Evolutionary conservation across 92 coral and sea anemone genomes (phyloP).

Genomic region (Actinostola sp.): DNA sequence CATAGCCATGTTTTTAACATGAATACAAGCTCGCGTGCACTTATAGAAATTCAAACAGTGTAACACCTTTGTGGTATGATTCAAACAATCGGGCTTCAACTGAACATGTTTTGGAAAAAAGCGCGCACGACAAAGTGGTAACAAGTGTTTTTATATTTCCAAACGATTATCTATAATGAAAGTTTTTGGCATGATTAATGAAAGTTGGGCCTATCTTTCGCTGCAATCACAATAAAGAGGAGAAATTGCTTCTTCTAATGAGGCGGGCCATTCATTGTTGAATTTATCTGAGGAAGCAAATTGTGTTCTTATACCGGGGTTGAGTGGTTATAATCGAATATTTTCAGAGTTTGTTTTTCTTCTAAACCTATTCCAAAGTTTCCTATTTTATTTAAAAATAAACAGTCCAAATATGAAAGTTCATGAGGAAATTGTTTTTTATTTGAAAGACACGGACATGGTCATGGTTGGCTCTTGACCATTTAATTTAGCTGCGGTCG

Average conservation of each 20-base stretch:
- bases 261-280: slow-evolving; percentile 40
- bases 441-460: neutral
- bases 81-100: slow-evolving; percentile 23
- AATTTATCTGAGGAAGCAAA: slow-evolving; percentile 39
- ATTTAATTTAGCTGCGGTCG: slow-evolving; percentile 29
- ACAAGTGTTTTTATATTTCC: slow-evolving; percentile 19
- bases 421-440: neutral
- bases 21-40: slow-evolving; percentile 12
- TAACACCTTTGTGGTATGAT: slow-evolving; percentile 23
- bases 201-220: slow-evolving; percentile 35
- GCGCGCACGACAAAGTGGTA: too few species aligned
- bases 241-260: slow-evolving; percentile 41
- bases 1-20: slow-evolving; percentile 2
- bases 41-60: slow-evolving; percentile 29
- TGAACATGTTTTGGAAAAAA: too few species aligned
- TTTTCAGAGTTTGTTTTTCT: slow-evolving; percentile 32
- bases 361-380: slow-evolving; percentile 6
- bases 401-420: slow-evolving; percentile 10
- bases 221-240: slow-evolving; percentile 39
- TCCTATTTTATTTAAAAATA: slow-evolving; percentile 19
- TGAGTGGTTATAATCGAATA: slow-evolving; percentile 37
- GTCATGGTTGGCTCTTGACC: slow-evolving; percentile 8
- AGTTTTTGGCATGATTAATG: slow-evolving; percentile 23
- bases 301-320: slow-evolving; percentile 31
- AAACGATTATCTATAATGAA: slow-evolving; percentile 39